Conservation (phyloP, 2,113 vertebrate genomes). For the Myxocyprinus asiaticus region DNA sequence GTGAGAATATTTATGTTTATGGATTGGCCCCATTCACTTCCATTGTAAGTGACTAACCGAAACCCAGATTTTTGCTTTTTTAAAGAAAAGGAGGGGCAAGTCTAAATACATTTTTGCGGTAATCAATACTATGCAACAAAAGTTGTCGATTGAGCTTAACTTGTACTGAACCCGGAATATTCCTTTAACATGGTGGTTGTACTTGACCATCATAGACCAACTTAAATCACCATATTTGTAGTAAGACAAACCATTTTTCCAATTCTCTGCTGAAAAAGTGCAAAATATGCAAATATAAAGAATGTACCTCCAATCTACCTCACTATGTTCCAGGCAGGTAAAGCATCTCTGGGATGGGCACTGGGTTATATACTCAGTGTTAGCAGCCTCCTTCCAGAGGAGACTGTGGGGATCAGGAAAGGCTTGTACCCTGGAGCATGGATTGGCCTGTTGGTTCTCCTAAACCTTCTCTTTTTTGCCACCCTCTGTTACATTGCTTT, state of each 20-base stretch:
- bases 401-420: slow-evolving; percentile 38
- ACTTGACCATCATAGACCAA: no score
- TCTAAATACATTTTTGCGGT: no score
- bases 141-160: no score
- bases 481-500: slow-evolving; percentile 36
- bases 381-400: slow-evolving; percentile 71
- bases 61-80: no score
- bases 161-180: no score
- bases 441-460: slow-evolving; percentile 59
- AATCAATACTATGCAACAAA: no score
- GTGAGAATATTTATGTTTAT: no score
- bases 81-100: no score
- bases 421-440: slow-evolving; percentile 62
- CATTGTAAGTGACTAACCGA: no score
- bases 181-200: no score
- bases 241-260: neutral
- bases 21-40: no score
- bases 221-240: no score
- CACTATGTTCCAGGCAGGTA: slow-evolving; percentile 58
- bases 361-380: slow-evolving; percentile 85
- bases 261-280: neutral
- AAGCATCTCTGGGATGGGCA: slow-evolving; percentile 72
- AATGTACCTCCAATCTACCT: neutral
- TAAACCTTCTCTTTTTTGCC: slow-evolving; percentile 35
- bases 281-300: neutral